phyloP scores from a whole-genome alignment of 1,140 invertebrate genomes.

The Drosophila ananassae region DNA sequence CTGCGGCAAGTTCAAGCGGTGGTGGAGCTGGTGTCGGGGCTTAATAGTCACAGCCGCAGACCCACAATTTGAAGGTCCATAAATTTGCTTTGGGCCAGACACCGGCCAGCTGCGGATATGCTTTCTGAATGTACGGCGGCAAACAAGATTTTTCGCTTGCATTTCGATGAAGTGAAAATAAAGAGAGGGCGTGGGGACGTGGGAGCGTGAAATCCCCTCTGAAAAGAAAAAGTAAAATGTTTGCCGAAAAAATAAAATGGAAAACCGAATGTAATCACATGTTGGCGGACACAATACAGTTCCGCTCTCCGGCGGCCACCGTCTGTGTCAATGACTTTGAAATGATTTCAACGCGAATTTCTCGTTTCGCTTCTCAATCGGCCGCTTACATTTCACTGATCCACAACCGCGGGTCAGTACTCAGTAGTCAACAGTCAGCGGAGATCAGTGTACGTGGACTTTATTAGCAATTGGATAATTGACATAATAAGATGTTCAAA shows the following conservation, averaged over 20 bases:
- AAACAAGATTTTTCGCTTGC: slow-evolving; percentile 72
- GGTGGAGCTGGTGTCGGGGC: slow-evolving; percentile 4
- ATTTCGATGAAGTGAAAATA: slow-evolving; percentile 8
- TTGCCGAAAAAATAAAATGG: slow-evolving; percentile 57
- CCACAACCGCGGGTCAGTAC: slow-evolving; percentile 55
- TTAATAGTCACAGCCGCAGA: slow-evolving; percentile 29
- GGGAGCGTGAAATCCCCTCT: slow-evolving; percentile 9
- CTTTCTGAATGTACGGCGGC: slow-evolving; percentile 15
- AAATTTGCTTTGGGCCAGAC: slow-evolving; percentile 36
- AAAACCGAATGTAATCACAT: slow-evolving; percentile 44
- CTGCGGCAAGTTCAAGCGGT: slow-evolving; percentile 10
- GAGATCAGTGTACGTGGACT: slow-evolving; percentile 65
- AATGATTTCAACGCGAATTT: slow-evolving; percentile 76
- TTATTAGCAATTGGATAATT: slow-evolving; percentile 79
- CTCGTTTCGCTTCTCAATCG: slow-evolving; percentile 59
- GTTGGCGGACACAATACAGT: slow-evolving; percentile 43
- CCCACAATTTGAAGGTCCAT: slow-evolving; percentile 49
- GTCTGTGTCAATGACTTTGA: slow-evolving; percentile 78
- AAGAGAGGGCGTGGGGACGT: slow-evolving; percentile 12
- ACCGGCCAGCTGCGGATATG: slow-evolving; percentile 27
- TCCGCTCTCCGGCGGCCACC: slow-evolving; percentile 3
- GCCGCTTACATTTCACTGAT: slow-evolving; percentile 57
- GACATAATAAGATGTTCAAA: slow-evolving; percentile 69
- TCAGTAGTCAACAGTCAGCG: slow-evolving; percentile 38
- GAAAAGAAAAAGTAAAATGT: slow-evolving; percentile 78